Evolutionary conservation across 2,888 invertebrate species (phyloP), one percentile per base, ranked within the genome.

Genomic region (Lacanobia oleracea): DNA sequence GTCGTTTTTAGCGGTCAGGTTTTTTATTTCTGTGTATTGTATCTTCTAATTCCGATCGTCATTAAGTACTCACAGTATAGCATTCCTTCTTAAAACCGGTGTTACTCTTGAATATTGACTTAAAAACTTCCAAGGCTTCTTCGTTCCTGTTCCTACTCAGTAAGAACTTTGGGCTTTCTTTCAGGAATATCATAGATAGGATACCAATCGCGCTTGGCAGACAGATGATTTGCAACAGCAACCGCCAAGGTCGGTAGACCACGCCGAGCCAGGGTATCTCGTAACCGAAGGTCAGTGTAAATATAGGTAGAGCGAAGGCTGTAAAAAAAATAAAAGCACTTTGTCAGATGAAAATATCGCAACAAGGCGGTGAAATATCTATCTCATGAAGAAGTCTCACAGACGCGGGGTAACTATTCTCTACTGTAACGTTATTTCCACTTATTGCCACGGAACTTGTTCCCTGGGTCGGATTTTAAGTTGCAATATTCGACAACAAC

Each of bases 111-210:
- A 89, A 90, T 18, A 95, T 95, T 16, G 67, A 73, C 50, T 80
- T 88, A 53, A 95, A 80, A 9, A 91, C 89, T 0, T 88, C 75
- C 37, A 98, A 82, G 0, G 98, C 97, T 65, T 96, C 96, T 0
- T 96, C 93, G 0, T 96, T 91, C 71, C 94, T 93, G 0, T 97
- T 97, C 81, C 97, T 97, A 53, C 97, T 97, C 2, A 97, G 93
- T 59, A 97, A 94, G 88, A 97, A 98, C 89, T 98, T 98, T 0
- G 98, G 98, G 83, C 98, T 98, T 89, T 98, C 98, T 0, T 97
- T 97, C 67, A 97, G 91, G 56, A 94, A 93, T 0, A 95, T 86
- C 21, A 97, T 92, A 37, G 96, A 94, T 0, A 97, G 14, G 0
- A 97, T 95, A 0, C 97, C 97, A 0, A 97, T 0, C 97, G 85